Conservation (phyloP, 2,113 vertebrate species). For the Raja brachyura region DNA sequence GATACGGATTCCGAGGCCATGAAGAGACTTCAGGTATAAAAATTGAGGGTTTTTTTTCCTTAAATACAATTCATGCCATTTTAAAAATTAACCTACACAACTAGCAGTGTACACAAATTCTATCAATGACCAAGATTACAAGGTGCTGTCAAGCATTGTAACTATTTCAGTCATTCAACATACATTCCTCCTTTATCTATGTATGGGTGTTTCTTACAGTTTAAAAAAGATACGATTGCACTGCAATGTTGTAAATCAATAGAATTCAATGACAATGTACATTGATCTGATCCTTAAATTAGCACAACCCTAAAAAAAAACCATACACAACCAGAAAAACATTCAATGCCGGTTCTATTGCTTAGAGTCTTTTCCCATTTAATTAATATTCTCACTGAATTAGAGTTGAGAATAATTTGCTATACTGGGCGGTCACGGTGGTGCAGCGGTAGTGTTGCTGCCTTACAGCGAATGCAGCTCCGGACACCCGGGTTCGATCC, state of each 20-base stretch:
- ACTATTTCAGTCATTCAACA: neutral
- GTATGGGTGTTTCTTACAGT: neutral
- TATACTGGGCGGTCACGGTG: too few species aligned
- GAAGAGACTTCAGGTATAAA: constrained; percentile 87
- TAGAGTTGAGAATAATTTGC: too few species aligned
- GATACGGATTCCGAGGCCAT: constrained; percentile 96
- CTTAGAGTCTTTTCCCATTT: too few species aligned
- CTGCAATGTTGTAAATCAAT: neutral
- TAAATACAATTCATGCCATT: neutral
- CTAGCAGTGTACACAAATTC: neutral
- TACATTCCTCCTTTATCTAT: neutral
- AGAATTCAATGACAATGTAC: neutral
- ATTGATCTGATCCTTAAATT: neutral
- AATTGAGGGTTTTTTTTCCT: neutral
- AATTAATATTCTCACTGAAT: too few species aligned
- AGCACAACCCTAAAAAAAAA: too few species aligned
- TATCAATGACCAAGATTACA: neutral
- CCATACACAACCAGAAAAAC: too few species aligned
- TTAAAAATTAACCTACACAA: neutral
- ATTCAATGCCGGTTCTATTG: too few species aligned
- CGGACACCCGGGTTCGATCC: too few species aligned
- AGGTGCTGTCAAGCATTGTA: neutral
- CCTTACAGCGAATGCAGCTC: too few species aligned
- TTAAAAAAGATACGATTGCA: neutral
- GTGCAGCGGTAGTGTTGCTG: too few species aligned